Conservation (phyloP, 2,113 vertebrate species). For the Sigmodon hispidus region DNA sequence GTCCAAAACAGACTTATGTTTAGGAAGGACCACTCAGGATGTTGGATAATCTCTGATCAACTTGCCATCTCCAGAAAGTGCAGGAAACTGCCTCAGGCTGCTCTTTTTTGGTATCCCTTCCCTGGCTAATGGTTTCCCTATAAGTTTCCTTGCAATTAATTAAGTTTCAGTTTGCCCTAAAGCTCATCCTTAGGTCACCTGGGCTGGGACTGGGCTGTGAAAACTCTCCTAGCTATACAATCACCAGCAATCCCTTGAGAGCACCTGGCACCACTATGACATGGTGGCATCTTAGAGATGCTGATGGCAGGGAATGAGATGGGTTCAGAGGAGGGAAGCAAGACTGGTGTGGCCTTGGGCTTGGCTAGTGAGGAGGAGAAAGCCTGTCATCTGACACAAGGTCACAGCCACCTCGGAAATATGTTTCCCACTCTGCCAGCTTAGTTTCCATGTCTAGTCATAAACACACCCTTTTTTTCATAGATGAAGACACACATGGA, state of each 20-base stretch:
- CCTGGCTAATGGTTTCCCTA: background rate
- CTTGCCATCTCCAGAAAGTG: background rate
- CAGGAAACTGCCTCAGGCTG: background rate
- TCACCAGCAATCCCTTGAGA: background rate
- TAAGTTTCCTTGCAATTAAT: background rate
- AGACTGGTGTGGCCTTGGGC: background rate
- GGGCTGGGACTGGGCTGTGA: background rate
- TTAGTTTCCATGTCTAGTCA: background rate
- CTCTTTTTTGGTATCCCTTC: too few species aligned
- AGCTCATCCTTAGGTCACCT: accelerated
- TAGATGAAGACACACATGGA: too few species aligned
- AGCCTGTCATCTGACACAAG: too few species aligned
- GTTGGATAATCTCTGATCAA: background rate
- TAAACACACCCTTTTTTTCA: background rate
- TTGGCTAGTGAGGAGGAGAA: background rate
- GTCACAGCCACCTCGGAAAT: background rate
- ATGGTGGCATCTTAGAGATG: too few species aligned
- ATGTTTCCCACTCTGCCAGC: background rate
- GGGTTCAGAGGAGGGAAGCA: too few species aligned
- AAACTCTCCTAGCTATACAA: background rate
- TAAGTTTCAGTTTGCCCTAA: background rate
- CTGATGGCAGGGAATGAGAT: background rate
- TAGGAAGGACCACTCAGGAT: background rate
- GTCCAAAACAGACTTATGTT: background rate
- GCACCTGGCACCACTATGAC: background rate